A percentile compares a stretch with the other conserved stretches of the same genome.
Conservation (phyloP, 1,140 invertebrate genomes). For the Medauroidea extradentata region DNA sequence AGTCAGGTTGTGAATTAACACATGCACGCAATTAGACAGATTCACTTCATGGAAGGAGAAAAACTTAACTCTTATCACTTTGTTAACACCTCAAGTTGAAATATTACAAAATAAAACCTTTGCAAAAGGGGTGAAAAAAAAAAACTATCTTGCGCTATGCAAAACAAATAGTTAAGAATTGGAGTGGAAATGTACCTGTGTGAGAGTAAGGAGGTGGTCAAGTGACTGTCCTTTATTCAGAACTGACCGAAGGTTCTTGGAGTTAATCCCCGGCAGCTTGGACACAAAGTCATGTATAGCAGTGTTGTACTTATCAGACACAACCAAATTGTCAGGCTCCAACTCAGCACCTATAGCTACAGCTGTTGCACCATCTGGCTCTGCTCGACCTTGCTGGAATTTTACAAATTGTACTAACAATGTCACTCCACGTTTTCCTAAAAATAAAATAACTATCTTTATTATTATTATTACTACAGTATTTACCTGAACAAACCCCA, state of each 20-base stretch:
- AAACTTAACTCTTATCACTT: too few relatives aligned
- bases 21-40: too few relatives aligned
- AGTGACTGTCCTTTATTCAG: conserved; percentile 76
- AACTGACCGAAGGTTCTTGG: conserved; percentile 76
- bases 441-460: too few relatives aligned
- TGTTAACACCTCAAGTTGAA: too few relatives aligned
- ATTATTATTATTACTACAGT: too few relatives aligned
- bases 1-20: too few relatives aligned
- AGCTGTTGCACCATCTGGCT: conserved; percentile 70
- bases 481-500: too few relatives aligned
- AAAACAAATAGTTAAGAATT: background rate
- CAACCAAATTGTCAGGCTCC: conserved; percentile 42
- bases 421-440: too few relatives aligned
- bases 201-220: conserved; percentile 56
- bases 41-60: too few relatives aligned
- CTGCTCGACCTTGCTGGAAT: conserved; percentile 62
- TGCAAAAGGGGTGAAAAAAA: background rate
- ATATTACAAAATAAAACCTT: too few relatives aligned
- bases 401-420: too few relatives aligned
- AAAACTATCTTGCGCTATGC: background rate
- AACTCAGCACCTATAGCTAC: conserved; percentile 57
- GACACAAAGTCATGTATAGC: conserved; percentile 80
- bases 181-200: conserved; percentile 46
- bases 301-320: conserved; percentile 68
- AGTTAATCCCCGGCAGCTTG: conserved; percentile 85